Evolutionary conservation across 1,140 invertebrate species (phyloP).

Genomic region (Zaprionus kolodkinae): DNA sequence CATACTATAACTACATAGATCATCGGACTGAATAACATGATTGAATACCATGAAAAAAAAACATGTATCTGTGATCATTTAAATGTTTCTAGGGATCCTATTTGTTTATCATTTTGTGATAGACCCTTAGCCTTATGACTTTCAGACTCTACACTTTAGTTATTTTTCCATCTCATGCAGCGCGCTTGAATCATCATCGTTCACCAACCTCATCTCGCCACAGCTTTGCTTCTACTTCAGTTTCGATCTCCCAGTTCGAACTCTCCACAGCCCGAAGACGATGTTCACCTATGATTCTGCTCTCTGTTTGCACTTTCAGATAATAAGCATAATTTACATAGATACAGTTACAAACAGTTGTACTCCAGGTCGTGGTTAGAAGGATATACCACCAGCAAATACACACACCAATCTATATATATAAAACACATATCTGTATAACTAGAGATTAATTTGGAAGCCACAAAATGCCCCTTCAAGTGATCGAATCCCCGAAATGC

Average conservation of each 20-base stretch:
- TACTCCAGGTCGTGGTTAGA: slow-evolving; percentile 53
- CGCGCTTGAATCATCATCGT: slow-evolving; percentile 35
- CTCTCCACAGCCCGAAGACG: slow-evolving; percentile 19
- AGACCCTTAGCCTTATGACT: neutral
- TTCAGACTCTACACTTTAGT: slow-evolving; percentile 10
- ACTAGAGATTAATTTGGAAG: slow-evolving; percentile 61
- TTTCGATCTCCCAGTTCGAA: slow-evolving; percentile 5
- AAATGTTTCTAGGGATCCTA: neutral
- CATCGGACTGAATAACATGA: too few species aligned
- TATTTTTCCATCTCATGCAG: slow-evolving; percentile 40
- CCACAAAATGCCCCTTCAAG: slow-evolving; percentile 96
- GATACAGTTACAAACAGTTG: slow-evolving; percentile 57
- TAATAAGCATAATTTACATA: slow-evolving; percentile 71
- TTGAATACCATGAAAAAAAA: too few species aligned
- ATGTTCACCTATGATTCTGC: slow-evolving; percentile 48
- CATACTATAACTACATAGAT: too few species aligned
- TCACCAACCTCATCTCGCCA: slow-evolving; percentile 20
- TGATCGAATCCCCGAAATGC: slow-evolving; percentile 97
- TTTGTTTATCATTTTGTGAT: neutral
- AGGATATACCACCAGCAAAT: slow-evolving; percentile 4
- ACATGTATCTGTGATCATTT: too few species aligned
- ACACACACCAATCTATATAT: neutral
- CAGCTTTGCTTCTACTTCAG: slow-evolving; percentile 43
- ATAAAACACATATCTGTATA: slow-evolving; percentile 10
- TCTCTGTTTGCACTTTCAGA: slow-evolving; percentile 71